Conservation (phyloP, 2,113 vertebrate genomes). For the Amblyornis subalaris region DNA sequence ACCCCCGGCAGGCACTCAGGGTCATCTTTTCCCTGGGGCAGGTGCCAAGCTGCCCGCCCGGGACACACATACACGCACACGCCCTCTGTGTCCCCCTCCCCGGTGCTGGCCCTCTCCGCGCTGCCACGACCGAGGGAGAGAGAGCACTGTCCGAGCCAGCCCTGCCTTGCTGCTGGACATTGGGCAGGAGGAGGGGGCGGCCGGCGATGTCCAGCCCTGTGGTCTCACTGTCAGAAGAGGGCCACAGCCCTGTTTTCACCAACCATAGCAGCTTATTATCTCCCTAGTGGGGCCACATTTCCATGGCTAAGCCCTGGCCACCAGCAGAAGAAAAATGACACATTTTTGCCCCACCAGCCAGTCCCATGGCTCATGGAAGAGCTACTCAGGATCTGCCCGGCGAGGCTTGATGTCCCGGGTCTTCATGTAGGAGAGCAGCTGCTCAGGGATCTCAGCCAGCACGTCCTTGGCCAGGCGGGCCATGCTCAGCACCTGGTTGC, state of each 20-base stretch:
- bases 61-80: not conserved
- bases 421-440: conserved; percentile 96
- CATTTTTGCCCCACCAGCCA: not conserved
- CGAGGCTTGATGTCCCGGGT: conserved; percentile 85
- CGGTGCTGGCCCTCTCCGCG: not conserved
- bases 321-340: not conserved
- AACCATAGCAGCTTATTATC: not conserved
- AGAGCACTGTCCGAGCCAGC: not conserved
- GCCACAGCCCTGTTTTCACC: not conserved
- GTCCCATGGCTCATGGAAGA: not conserved
- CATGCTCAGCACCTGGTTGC: conserved; percentile 97
- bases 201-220: not conserved
- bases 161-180: not conserved
- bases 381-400: conserved; percentile 62
- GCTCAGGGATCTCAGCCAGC: conserved; percentile 92
- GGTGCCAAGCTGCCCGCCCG: not conserved
- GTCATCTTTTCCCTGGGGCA: not conserved
- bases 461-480: conserved; percentile 94
- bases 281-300: not conserved
- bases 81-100: not conserved
- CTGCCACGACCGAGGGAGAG: not conserved
- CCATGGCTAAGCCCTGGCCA: not conserved
- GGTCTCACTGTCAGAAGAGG: not conserved
- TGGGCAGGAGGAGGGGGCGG: not conserved
- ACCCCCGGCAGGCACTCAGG: not conserved